Conservation (phyloP, 2,113 vertebrate species). For the Etheostoma spectabile region DNA sequence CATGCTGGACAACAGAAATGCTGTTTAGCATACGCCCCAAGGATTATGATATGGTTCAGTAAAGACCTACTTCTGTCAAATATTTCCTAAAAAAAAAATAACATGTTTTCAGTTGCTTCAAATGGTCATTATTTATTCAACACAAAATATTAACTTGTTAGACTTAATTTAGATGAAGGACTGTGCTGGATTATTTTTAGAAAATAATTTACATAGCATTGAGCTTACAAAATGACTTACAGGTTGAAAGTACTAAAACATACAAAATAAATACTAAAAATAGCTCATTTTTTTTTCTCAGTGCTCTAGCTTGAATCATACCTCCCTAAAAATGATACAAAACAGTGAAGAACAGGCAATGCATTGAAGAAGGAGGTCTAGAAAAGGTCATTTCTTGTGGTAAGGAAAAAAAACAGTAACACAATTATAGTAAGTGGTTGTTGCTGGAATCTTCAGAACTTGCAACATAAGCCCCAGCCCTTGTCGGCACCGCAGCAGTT, state of each 20-base stretch:
- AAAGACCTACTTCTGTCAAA: neutral
- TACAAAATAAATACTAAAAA: slow-evolving; percentile 66
- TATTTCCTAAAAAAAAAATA: slow-evolving; percentile 12
- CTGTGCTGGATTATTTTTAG: slow-evolving; percentile 1
- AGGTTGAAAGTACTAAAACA: slow-evolving; percentile 41
- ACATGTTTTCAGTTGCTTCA: slow-evolving; percentile 7
- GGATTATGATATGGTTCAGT: neutral
- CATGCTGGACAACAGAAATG: no score
- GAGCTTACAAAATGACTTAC: slow-evolving; percentile 43
- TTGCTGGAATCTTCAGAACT: slow-evolving; percentile 65
- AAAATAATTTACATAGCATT: slow-evolving; percentile 40
- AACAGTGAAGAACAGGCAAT: slow-evolving; percentile 13
- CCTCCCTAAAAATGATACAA: slow-evolving; percentile 17
- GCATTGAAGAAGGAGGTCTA: slow-evolving; percentile 7
- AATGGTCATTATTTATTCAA: slow-evolving; percentile 56
- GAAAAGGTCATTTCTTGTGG: slow-evolving; percentile 4
- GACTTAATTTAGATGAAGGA: slow-evolving; percentile 38
- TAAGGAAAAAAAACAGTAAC: slow-evolving; percentile 25
- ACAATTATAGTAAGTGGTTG: slow-evolving; percentile 46
- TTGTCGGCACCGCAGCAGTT: slow-evolving; percentile 79
- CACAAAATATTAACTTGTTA: neutral
- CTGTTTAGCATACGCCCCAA: neutral
- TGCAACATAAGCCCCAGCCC: slow-evolving; percentile 86
- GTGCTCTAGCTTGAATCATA: slow-evolving; percentile 25
- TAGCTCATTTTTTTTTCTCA: neutral